Percentiles rank a stretch among this genome's conserved stretches.
Conservation (phyloP, 2,113 vertebrate genomes). For the Alethe castanea region DNA sequence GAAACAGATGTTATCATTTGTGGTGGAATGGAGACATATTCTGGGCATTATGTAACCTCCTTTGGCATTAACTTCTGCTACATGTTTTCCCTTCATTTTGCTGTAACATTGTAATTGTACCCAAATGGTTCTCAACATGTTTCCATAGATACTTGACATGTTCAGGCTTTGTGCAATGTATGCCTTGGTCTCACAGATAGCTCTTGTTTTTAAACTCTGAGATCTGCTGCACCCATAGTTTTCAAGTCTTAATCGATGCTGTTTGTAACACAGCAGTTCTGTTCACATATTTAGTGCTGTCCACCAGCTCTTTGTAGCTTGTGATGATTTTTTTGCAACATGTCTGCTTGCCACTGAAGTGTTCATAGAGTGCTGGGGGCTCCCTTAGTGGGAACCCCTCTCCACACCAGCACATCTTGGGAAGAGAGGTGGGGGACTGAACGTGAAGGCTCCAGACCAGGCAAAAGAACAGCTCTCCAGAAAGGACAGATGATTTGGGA, state of each 20-base stretch:
- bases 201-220: not conserved
- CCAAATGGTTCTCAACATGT: not conserved
- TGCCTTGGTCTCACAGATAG: not conserved
- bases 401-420: not conserved
- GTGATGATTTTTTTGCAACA: not conserved
- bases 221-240: not conserved
- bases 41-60: slow-evolving; percentile 37
- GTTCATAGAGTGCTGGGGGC: not conserved
- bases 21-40: slow-evolving; percentile 31
- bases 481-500: not conserved
- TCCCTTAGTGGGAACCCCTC: not conserved
- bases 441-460: not conserved
- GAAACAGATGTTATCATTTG: slow-evolving; percentile 60
- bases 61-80: slow-evolving; percentile 26
- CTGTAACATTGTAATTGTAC: slow-evolving; percentile 14
- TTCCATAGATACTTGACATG: slow-evolving; percentile 1
- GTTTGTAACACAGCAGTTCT: not conserved
- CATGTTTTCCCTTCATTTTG: slow-evolving; percentile 34
- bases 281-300: not conserved
- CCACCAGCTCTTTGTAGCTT: not conserved
- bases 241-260: not conserved
- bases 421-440: not conserved
- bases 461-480: not conserved
- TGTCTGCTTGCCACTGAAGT: not conserved
- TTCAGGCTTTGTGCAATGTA: not conserved